Conservation (phyloP, 1,140 invertebrate species). For the Drosophila orosa region DNA sequence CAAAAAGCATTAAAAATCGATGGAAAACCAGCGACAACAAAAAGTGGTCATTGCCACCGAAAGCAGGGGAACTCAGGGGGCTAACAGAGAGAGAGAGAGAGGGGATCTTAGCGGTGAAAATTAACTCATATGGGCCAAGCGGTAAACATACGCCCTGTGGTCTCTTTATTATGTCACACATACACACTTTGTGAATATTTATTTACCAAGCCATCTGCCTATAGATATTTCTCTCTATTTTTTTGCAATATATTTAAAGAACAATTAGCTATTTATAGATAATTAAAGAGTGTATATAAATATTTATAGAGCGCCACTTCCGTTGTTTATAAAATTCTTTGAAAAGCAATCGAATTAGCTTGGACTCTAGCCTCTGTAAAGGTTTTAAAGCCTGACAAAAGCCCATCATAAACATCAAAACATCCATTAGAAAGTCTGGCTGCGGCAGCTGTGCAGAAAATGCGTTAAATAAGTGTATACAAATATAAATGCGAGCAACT, state of each 20-base stretch:
- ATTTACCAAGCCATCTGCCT: slow-evolving; percentile 4
- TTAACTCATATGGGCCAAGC: slow-evolving; percentile 26
- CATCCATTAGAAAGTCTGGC: slow-evolving; percentile 73
- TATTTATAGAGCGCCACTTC: slow-evolving; percentile 22
- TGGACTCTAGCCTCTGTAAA: slow-evolving; percentile 2
- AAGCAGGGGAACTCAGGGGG: slow-evolving; percentile 15
- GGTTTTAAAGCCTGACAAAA: slow-evolving; percentile 26
- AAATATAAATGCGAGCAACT: slow-evolving; percentile 72
- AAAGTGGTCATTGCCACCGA: slow-evolving; percentile 48
- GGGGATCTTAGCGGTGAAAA: slow-evolving; percentile 32
- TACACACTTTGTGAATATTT: slow-evolving; percentile 7
- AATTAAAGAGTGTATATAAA: slow-evolving; percentile 2
- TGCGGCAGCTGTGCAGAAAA: slow-evolving; percentile 49
- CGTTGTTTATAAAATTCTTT: slow-evolving; percentile 16
- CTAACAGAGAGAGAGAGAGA: neutral
- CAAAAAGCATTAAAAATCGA: slow-evolving; percentile 76
- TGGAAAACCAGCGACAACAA: slow-evolving; percentile 54
- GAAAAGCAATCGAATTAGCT: neutral
- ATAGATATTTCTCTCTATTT: neutral
- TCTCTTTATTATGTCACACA: slow-evolving; percentile 33
- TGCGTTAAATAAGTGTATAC: slow-evolving; percentile 70
- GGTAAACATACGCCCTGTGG: slow-evolving; percentile 45
- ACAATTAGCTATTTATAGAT: slow-evolving; percentile 21
- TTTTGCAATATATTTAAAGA: slow-evolving; percentile 32
- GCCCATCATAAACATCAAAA: slow-evolving; percentile 41